Percentiles rank a stretch among this genome's conserved stretches.
Evolutionary conservation across 2,888 invertebrate genomes (phyloP).

Genomic region (Diarsia mendica): DNA sequence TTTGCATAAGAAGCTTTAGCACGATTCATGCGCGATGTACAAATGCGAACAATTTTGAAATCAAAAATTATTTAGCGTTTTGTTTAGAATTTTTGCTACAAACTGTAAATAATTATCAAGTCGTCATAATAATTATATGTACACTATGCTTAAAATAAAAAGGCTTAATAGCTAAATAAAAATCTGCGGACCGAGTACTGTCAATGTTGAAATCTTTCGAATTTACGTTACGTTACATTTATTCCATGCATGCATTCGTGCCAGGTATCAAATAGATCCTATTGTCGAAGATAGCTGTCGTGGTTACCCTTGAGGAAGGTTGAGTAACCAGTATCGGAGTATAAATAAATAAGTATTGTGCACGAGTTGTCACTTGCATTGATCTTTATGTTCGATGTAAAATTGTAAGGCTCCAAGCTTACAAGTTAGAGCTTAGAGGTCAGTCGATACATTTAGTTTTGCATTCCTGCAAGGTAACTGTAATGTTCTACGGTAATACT

Average conservation of each 20-base stretch:
- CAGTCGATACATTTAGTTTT: slow-evolving; percentile 10
- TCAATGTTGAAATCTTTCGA: neutral
- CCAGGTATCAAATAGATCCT: slow-evolving; percentile 30
- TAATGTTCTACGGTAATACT: neutral
- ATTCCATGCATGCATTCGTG: neutral
- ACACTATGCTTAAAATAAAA: neutral
- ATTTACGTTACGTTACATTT: neutral
- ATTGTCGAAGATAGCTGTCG: slow-evolving; percentile 26
- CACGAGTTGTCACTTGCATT: slow-evolving; percentile 24
- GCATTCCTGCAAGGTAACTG: slow-evolving; percentile 43
- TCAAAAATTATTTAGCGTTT: neutral
- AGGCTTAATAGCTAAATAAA: neutral
- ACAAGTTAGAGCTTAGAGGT: slow-evolving; percentile 33
- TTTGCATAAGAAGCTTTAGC: neutral
- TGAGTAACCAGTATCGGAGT: slow-evolving; percentile 25
- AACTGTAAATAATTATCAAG: no score
- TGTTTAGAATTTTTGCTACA: neutral
- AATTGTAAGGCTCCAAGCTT: slow-evolving; percentile 24
- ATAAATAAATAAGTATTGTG: slow-evolving; percentile 22
- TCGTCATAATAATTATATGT: no score
- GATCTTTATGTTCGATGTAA: slow-evolving; percentile 17
- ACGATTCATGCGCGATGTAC: neutral
- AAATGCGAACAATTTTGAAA: neutral
- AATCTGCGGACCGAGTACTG: neutral
- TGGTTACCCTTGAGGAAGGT: slow-evolving; percentile 45